phyloP scores from a whole-genome alignment of 2,797 vertebrate species.

The Micromesistius poutassou region DNA sequence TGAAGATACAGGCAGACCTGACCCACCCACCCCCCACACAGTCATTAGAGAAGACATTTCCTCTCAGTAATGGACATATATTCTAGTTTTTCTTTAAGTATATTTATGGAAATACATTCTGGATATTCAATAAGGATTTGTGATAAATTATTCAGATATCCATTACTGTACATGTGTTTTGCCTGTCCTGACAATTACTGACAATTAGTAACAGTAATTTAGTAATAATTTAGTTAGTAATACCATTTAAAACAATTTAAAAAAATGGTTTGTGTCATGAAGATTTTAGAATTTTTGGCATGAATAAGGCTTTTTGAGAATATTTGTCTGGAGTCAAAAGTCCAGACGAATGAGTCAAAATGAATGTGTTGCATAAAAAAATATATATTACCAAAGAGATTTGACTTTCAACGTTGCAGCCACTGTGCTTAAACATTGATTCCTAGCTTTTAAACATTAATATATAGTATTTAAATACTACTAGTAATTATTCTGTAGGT shows the following conservation, averaged over 20 bases:
- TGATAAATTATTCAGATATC: slow-evolving; percentile 36
- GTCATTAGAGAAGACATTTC: slow-evolving; percentile 11
- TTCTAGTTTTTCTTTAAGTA: slow-evolving; percentile 5
- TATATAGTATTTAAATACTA: no score
- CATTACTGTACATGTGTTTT: slow-evolving; percentile 45
- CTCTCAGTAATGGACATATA: slow-evolving; percentile 35
- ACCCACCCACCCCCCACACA: slow-evolving; percentile 28
- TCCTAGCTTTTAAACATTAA: not conserved
- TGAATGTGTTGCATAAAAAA: not conserved
- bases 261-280: no score
- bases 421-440: not conserved
- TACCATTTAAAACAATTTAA: no score
- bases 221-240: no score
- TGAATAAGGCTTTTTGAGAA: no score
- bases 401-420: not conserved
- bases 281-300: no score
- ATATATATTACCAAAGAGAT: not conserved
- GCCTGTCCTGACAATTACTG: slow-evolving; percentile 27
- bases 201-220: no score
- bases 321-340: no score
- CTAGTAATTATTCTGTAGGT: no score
- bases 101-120: slow-evolving; percentile 48
- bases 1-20: slow-evolving; percentile 31
- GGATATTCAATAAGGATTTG: slow-evolving; percentile 39
- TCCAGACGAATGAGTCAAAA: no score